phyloP scores from a whole-genome alignment of 2,797 vertebrate species.

The Sciaenops ocellatus region DNA sequence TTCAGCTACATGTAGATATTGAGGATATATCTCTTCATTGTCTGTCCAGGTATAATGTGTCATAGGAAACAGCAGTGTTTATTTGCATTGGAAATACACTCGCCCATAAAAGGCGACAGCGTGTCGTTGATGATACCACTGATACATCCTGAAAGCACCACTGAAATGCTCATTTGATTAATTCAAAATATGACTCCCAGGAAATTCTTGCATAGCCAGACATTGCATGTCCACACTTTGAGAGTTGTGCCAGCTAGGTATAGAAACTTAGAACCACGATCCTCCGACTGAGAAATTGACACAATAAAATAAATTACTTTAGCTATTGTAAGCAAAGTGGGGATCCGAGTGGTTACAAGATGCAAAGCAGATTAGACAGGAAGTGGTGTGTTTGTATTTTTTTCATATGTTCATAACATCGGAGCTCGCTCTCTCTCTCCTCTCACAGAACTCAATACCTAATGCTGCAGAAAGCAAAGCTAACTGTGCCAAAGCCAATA shows the following conservation, averaged over 20 bases:
- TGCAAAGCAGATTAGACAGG: conserved; percentile 5
- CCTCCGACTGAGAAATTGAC: neutral
- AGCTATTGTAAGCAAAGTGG: conserved; percentile 5
- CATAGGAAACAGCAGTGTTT: neutral
- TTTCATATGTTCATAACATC: neutral
- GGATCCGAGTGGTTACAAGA: neutral
- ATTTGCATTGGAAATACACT: conserved; percentile 58
- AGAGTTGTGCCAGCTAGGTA: too few species aligned
- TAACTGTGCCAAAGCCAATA: conserved; percentile 6
- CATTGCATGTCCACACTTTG: too few species aligned
- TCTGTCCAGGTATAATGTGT: neutral
- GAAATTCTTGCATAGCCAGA: neutral
- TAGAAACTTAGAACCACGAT: too few species aligned
- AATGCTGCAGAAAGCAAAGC: neutral
- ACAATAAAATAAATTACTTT: neutral
- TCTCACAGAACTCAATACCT: neutral
- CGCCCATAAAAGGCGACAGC: neutral
- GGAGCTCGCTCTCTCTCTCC: neutral
- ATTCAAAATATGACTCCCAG: conserved; percentile 32
- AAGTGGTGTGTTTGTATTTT: conserved; percentile 12
- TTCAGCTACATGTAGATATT: neutral
- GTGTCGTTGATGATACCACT: neutral
- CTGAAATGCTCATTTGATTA: conserved; percentile 42
- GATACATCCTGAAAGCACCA: conserved; percentile 10
- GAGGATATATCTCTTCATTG: neutral